Evolutionary conservation across 2,888 invertebrate species (phyloP), one percentile per base, ranked within the genome.

Genomic region (Entomobrya proxima): DNA sequence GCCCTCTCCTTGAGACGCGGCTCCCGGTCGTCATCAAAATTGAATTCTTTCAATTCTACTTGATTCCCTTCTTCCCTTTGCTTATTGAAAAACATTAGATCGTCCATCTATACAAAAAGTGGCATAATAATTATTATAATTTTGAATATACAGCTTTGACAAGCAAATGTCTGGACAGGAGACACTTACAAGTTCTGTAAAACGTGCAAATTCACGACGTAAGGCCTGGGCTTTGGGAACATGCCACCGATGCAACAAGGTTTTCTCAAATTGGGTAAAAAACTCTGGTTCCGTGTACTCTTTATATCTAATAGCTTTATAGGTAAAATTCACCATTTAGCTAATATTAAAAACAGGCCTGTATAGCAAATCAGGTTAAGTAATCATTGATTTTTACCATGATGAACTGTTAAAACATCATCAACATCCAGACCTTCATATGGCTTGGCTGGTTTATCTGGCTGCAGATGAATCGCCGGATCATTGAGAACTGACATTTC

Each of bases 1-100:
- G 82, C 44, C 18, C 32, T 84, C 52, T 89, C 89, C 6, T 80
- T 69, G 11, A 88, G 75, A 3, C 82, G 52, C 18, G 87, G 86
- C 27, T 89, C 89, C 24, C 86, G 86, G 7, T 88, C 88, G 9
- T 88, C 87, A 27, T 89, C 89, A 80, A 89, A 80, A 40, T 87
- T 88, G 27, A 88, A 88, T 32, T 88, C 87, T 24, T 80, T 80
- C 24, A 87, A 30, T 18, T 80, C 67, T 2, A 88, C 85, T 44
- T 86, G 87, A 15, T 86, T 75, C 7, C 64, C 74, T 24, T 69
- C 47, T 24, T 88, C 82, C 37, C 87, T 30, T 27, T 86, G 84
- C 30, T 47, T 18, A 55, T 90, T 90, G 32, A 87, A 85, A 11
- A 80, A 55, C 67, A 89, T 81, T 0, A 90, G 81, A 30, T 87